Evolutionary conservation across 1,140 invertebrate genomes (phyloP), one percentile per base, ranked within the genome.

Genomic region (Cyclargus thomasi): DNA sequence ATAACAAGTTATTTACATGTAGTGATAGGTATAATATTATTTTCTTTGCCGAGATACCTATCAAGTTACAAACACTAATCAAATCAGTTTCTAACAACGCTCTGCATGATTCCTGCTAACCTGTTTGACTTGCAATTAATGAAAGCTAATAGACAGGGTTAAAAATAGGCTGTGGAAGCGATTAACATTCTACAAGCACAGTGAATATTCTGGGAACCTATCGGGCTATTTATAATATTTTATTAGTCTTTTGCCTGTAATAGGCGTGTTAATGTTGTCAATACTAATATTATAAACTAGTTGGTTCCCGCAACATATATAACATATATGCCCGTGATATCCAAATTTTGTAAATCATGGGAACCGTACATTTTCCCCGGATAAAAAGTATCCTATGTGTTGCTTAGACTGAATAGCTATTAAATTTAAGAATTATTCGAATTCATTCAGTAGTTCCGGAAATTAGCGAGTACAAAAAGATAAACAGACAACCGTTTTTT

Each of bases 121-220:
- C 55, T 11, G 55, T 59, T 21, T 20, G 17, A 20, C 55, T 59
- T 11, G 55, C 20, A 59, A 59, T 59, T 59, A 59, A 59, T 59
- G 55, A 59, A 59, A 59, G 55, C 55, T 59, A 59, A 59, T 59
- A 59, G 55, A 59, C 55, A 59, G 1, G 20, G 55, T 20, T 59
- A 59, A 59, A 59, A 59, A 59, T 59, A 59, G 55, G 2, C 53
- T 55, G 53, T 55, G 53, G 18, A 20, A 11, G 21, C 55, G 18
- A 59, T 55, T 55, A 55, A 20, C 55, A 59, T 59, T 59, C 55
- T 20, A 11, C 55, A 18, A 21, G 55, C 7, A n/a, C 20, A 18
- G 55, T 20, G 18, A 1, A 17, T 21, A 21, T 20, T 11, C 55
- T 20, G 17, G 4, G 55, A 20, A 20, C 55, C 39, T 47, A 47